Evolutionary conservation across 2,888 invertebrate genomes (phyloP).

Genomic region (Ichneumoninae sp.): DNA sequence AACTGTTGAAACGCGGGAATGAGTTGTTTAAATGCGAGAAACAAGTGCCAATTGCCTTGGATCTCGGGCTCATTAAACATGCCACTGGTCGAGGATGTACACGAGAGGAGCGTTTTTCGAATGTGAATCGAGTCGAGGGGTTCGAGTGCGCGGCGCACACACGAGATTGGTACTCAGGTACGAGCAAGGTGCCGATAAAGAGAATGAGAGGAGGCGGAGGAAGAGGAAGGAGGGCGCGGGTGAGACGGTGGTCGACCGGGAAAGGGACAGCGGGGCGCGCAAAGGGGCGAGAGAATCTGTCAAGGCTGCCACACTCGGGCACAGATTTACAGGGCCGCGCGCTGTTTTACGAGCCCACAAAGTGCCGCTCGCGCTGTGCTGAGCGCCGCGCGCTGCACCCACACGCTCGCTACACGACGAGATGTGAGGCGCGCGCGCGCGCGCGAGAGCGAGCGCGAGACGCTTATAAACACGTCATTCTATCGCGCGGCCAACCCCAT

Average conservation of each 20-base stretch:
- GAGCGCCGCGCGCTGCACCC: slow-evolving; percentile 65
- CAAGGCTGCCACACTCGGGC: slow-evolving; percentile 80
- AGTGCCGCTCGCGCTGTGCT: slow-evolving; percentile 78
- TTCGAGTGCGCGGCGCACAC: slow-evolving; percentile 20
- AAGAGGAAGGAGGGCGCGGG: slow-evolving; percentile 50
- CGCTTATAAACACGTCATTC: slow-evolving; percentile 81
- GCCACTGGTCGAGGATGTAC: slow-evolving; percentile 10
- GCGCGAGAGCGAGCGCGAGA: slow-evolving; percentile 56
- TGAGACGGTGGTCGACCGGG: slow-evolving; percentile 64
- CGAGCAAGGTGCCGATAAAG: slow-evolving; percentile 46
- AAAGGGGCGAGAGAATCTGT: slow-evolving; percentile 76
- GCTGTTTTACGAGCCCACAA: slow-evolving; percentile 83
- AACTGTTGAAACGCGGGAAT: background rate
- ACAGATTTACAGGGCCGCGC: slow-evolving; percentile 82
- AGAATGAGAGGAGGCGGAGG: slow-evolving; percentile 38
- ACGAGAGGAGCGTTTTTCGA: slow-evolving; percentile 33
- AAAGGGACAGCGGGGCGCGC: slow-evolving; percentile 64
- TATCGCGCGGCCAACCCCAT: slow-evolving; percentile 74
- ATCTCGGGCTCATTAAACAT: background rate
- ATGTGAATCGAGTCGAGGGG: slow-evolving; percentile 21
- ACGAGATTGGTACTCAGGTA: slow-evolving; percentile 44
- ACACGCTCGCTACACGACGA: slow-evolving; percentile 40
- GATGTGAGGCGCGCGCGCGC: slow-evolving; percentile 44
- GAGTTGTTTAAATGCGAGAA: background rate
- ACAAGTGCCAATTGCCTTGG: slow-evolving; percentile 7